phyloP scores from a whole-genome alignment of 2,888 invertebrate species.

The Pristionchus fissidentatus region DNA sequence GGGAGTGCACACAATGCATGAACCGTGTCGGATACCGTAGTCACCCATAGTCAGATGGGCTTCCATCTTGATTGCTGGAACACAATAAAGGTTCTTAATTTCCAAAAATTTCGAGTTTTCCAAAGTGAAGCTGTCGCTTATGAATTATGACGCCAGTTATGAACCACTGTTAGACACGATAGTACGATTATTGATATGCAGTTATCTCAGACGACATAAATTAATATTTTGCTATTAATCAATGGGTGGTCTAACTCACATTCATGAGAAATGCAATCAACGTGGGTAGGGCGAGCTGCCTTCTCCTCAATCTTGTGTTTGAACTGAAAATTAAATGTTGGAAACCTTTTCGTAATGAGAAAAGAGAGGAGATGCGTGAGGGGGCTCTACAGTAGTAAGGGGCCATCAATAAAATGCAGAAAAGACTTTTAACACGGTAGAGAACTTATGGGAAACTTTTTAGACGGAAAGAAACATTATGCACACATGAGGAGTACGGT shows the following conservation, averaged over 20 bases:
- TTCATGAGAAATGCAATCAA: not conserved
- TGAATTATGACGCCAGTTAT: too few species aligned
- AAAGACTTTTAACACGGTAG: not conserved
- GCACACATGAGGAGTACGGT: conserved; percentile 3
- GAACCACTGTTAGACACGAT: too few species aligned
- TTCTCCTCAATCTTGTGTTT: not conserved
- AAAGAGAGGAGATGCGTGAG: too few species aligned
- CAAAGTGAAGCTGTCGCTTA: not conserved
- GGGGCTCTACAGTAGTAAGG: too few species aligned
- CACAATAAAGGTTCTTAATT: not conserved
- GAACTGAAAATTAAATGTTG: not conserved
- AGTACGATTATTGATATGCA: too few species aligned
- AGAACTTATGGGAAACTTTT: not conserved
- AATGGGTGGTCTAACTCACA: conserved; percentile 5
- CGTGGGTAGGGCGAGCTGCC: not conserved
- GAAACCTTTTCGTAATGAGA: too few species aligned
- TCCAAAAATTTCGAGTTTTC: too few species aligned
- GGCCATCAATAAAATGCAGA: too few species aligned
- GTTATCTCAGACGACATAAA: too few species aligned
- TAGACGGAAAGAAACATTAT: not conserved
- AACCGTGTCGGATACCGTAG: not conserved
- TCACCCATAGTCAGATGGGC: not conserved
- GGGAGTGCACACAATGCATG: not conserved
- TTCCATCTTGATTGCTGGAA: conserved; percentile 11
- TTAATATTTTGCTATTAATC: too few species aligned